Conservation (phyloP, 2,888 invertebrate genomes). For the Nephrotoma flavescens region DNA sequence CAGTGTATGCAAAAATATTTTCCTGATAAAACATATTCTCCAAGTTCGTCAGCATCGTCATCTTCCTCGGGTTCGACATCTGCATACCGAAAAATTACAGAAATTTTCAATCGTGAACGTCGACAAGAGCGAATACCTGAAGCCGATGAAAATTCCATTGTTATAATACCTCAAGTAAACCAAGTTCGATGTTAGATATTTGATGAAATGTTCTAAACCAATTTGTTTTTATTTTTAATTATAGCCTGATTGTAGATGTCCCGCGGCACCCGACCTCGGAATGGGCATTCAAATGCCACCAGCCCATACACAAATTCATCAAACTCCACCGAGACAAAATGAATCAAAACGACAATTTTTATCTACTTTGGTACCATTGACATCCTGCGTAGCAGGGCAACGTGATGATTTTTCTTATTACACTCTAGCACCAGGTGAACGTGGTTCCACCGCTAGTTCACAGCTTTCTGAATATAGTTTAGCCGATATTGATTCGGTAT, state of each 20-base stretch:
- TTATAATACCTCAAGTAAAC: conserved; percentile 30
- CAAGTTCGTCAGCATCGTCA: conserved; percentile 39
- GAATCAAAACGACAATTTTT: conserved; percentile 65
- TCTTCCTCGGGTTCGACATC: conserved; percentile 43
- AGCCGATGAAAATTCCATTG: conserved; percentile 32
- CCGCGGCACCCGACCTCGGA: conserved; percentile 40
- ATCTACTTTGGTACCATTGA: conserved; percentile 61
- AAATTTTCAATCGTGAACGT: conserved; percentile 31
- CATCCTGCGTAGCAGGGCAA: conserved; percentile 55
- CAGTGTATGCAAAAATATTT: conserved; percentile 24
- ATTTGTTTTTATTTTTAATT: background rate
- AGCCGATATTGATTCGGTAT: conserved; percentile 40
- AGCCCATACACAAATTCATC: conserved; percentile 31
- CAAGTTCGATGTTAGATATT: background rate
- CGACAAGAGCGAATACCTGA: conserved; percentile 33
- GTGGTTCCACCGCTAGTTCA: conserved; percentile 42
- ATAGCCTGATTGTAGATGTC: conserved; percentile 28
- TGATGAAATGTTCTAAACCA: background rate
- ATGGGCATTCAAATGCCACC: conserved; percentile 35
- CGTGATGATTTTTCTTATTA: conserved; percentile 43
- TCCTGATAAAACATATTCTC: conserved; percentile 44
- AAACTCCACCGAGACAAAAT: conserved; percentile 33
- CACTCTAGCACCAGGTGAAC: conserved; percentile 40
- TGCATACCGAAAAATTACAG: conserved; percentile 43
- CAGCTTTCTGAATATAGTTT: conserved; percentile 53